Base-by-base conservation (phyloP, 2,888 invertebrate species). In the Metellina segmentata region DNA sequence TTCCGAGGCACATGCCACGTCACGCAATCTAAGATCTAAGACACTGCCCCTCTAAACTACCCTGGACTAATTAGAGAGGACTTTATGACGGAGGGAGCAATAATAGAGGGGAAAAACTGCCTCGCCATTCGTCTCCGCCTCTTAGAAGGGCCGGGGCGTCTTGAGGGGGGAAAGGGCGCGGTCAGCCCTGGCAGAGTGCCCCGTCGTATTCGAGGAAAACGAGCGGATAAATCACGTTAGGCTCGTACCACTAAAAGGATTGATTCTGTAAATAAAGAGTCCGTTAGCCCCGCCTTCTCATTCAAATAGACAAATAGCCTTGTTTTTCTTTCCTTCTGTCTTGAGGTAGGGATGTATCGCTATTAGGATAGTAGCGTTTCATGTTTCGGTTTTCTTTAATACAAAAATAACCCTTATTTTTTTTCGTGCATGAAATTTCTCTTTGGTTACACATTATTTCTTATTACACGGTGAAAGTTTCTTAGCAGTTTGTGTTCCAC, bases 191-290 rank as follows among this genome's bases (percentile, higher is more conserved):
- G 85, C 85, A 85, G 48, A 0, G 71, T 71, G 79, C 78, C 86
- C 74, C 77, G 20, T 53, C 51, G 7, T 71, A 79, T 79, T 79
- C 69, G 52, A 77, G 69, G 11, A 49, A 52, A n/a, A 77, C 49
- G 70, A 87, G 79, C 20, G 70, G 71, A 71, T 78, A 87, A 87
- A 87, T 87, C 86, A 72, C 34, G 79, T 87, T 87, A 87, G 79
- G 11, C n/a, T 16, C 52, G 19, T 79, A 77, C 71, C 72, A 81
- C 74, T 81, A 71, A 88, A 81, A 81, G 81, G 51, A 74, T 75
- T 78, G 61, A 34, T 81, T 74, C 88, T 61, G 88, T 49, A 79
- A 79, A 81, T 88, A 88, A 88, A 74, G 81, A 81, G 74, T 16
- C 53, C 51, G 71, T 71, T 85, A 34, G 83, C 52, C 49, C 11